Conservation (phyloP, 2,888 invertebrate species). For the Coelinius sp. region DNA sequence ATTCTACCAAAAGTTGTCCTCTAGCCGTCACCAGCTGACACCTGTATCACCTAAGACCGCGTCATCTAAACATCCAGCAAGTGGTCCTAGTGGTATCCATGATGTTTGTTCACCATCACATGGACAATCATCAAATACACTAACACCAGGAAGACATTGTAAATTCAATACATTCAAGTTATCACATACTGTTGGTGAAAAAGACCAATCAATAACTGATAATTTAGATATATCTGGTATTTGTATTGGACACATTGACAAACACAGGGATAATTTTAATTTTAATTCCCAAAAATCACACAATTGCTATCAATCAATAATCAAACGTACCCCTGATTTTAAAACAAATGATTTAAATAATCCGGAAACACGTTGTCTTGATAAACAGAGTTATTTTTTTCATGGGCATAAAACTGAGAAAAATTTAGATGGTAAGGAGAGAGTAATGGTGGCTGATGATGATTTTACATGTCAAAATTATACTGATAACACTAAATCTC, state of each 20-base stretch:
- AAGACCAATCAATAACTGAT: slow-evolving; percentile 41
- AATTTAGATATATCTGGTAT: slow-evolving; percentile 56
- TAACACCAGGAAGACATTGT: slow-evolving; percentile 35
- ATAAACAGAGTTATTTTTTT: slow-evolving; percentile 66
- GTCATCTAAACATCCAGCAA: slow-evolving; percentile 34
- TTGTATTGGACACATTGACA: slow-evolving; percentile 51
- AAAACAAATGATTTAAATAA: no score
- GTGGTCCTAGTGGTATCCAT: slow-evolving; percentile 7
- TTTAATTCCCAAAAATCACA: slow-evolving; percentile 46
- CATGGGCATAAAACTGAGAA: slow-evolving; percentile 66
- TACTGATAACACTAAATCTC: not conserved
- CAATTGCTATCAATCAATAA: slow-evolving; percentile 42
- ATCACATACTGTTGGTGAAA: slow-evolving; percentile 50
- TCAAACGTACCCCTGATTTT: slow-evolving; percentile 2
- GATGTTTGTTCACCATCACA: not conserved
- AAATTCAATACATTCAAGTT: slow-evolving; percentile 63
- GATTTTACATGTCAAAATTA: not conserved
- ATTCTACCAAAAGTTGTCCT: slow-evolving; percentile 67
- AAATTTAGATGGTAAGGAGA: slow-evolving; percentile 53
- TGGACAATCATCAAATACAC: slow-evolving; percentile 25
- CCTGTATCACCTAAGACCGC: slow-evolving; percentile 73
- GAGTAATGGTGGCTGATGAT: not conserved
- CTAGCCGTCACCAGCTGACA: slow-evolving; percentile 66
- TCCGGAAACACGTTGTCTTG: slow-evolving; percentile 54
- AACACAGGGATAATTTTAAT: slow-evolving; percentile 45